Percentiles rank a stretch among this genome's conserved stretches.
Conservation (phyloP, 2,888 invertebrate genomes). For the Embidobia sp. region DNA sequence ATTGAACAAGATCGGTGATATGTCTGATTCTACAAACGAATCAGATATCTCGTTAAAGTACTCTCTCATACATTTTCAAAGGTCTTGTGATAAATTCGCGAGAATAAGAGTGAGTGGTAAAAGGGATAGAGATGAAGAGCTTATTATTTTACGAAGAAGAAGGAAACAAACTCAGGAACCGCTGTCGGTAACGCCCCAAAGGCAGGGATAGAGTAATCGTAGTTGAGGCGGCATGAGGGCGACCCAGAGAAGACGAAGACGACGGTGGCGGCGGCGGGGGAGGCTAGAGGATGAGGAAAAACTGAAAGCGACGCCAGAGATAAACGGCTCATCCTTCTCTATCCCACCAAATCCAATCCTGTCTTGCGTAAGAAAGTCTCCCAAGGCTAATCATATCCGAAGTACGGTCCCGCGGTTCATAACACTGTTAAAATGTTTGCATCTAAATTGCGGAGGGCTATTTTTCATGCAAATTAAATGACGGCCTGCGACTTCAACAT, state of each 20-base stretch:
- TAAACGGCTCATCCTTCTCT: slow-evolving; percentile 79
- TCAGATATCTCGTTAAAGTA: slow-evolving; percentile 52
- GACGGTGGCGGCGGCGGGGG: slow-evolving; percentile 51
- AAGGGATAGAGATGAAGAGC: slow-evolving; percentile 71
- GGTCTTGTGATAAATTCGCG: slow-evolving; percentile 62
- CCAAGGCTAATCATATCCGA: slow-evolving; percentile 77
- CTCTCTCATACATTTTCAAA: slow-evolving; percentile 55
- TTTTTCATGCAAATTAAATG: slow-evolving; percentile 28
- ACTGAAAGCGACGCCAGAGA: slow-evolving; percentile 80
- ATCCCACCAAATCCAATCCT: slow-evolving; percentile 76
- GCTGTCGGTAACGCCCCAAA: slow-evolving; percentile 72
- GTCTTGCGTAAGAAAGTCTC: slow-evolving; percentile 72
- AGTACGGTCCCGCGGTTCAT: slow-evolving; percentile 41
- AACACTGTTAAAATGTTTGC: slow-evolving; percentile 40
- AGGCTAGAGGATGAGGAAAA: slow-evolving; percentile 70
- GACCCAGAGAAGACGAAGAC: slow-evolving; percentile 49
- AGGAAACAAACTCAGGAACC: slow-evolving; percentile 66
- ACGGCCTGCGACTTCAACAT: not conserved
- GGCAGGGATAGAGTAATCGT: slow-evolving; percentile 74
- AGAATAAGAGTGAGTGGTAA: slow-evolving; percentile 52
- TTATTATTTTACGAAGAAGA: slow-evolving; percentile 76
- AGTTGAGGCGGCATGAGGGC: slow-evolving; percentile 68
- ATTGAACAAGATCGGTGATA: slow-evolving; percentile 36
- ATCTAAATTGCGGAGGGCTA: slow-evolving; percentile 11
- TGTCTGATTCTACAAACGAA: slow-evolving; percentile 13